A percentile compares a stretch with the other conserved stretches of the same genome.
These are phyloP conservation scores for Holotrichia oblita DNA, from an alignment of 1,140 invertebrate genomes.

Conservation along the genomic window DNA sequence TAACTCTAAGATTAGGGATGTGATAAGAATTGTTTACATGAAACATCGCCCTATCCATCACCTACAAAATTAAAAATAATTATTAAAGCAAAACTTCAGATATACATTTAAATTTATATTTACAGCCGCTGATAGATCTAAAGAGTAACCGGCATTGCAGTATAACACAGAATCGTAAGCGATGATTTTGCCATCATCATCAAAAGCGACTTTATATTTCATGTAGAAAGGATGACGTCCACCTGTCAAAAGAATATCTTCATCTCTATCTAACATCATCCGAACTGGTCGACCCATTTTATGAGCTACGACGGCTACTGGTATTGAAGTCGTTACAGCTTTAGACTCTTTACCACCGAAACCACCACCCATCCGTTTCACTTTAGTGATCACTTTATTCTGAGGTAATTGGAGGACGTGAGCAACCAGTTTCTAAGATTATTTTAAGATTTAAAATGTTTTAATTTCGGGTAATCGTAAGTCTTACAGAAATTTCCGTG, in stretches of 20 bases:
- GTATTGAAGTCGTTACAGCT: slow-evolving; percentile 69
- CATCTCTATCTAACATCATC: slow-evolving; percentile 91
- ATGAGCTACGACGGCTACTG: slow-evolving; percentile 74
- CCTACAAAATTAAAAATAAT: slow-evolving; percentile 63
- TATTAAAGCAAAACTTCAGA: slow-evolving; percentile 16
- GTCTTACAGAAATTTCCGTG: slow-evolving; percentile 66
- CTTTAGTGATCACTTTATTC: slow-evolving; percentile 79
- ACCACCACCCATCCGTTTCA: slow-evolving; percentile 92
- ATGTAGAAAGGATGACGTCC: slow-evolving; percentile 88
- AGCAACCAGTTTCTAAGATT: slow-evolving; percentile 71
- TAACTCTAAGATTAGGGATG: slow-evolving; percentile 74
- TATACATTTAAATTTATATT: slow-evolving; percentile 58
- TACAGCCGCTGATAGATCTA: slow-evolving; percentile 85
- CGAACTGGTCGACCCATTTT: slow-evolving; percentile 82
- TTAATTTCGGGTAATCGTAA: not conserved
- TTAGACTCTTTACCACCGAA: slow-evolving; percentile 96
- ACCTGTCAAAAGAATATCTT: slow-evolving; percentile 92
- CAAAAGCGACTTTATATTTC: slow-evolving; percentile 88
- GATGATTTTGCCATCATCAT: slow-evolving; percentile 76
- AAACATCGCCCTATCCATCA: slow-evolving; percentile 80
- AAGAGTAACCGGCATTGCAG: slow-evolving; percentile 83
- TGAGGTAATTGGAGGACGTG: slow-evolving; percentile 78
- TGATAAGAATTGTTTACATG: slow-evolving; percentile 84
- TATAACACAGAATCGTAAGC: slow-evolving; percentile 80
- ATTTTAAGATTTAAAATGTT: not conserved